These are phyloP conservation scores for Stegodyphus mimosarum DNA, from an alignment of 1,140 invertebrate genomes.

Conservation along the genomic window DNA sequence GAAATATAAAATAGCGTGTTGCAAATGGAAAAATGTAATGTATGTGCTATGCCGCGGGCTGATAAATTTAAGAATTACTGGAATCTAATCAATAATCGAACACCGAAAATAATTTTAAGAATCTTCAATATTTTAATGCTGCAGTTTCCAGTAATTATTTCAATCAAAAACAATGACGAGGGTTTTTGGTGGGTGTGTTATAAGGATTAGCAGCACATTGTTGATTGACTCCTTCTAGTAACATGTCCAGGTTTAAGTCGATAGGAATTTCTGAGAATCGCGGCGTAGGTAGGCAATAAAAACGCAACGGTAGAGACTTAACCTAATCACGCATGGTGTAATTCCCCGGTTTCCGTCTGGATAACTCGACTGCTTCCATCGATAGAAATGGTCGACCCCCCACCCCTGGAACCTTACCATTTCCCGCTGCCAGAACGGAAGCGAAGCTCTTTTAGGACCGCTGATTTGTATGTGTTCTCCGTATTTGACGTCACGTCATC, in stretches of 20 bases:
- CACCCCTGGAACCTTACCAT: not conserved
- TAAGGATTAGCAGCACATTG: no score
- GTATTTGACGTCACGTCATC: slow-evolving; percentile 56
- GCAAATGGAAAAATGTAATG: no score
- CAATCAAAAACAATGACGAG: no score
- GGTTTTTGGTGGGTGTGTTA: no score
- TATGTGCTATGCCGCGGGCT: no score
- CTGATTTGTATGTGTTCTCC: slow-evolving; percentile 60
- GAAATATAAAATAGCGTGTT: no score
- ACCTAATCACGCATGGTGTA: slow-evolving; percentile 56
- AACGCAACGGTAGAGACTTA: slow-evolving; percentile 14
- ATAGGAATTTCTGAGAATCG: not conserved
- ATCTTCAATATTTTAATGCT: no score
- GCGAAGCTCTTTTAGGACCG: slow-evolving; percentile 16
- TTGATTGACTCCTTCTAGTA: no score
- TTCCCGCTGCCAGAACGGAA: slow-evolving; percentile 22
- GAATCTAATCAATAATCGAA: no score
- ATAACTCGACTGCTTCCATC: slow-evolving; percentile 28
- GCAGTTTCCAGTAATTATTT: no score
- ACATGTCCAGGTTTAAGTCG: not conserved
- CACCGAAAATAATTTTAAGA: no score
- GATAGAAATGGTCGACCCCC: slow-evolving; percentile 12
- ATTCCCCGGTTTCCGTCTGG: slow-evolving; percentile 56
- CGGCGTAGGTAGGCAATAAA: not conserved
- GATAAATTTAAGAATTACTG: no score